phyloP scores from a whole-genome alignment of 2,888 invertebrate species.

The Xestia xanthographa region DNA sequence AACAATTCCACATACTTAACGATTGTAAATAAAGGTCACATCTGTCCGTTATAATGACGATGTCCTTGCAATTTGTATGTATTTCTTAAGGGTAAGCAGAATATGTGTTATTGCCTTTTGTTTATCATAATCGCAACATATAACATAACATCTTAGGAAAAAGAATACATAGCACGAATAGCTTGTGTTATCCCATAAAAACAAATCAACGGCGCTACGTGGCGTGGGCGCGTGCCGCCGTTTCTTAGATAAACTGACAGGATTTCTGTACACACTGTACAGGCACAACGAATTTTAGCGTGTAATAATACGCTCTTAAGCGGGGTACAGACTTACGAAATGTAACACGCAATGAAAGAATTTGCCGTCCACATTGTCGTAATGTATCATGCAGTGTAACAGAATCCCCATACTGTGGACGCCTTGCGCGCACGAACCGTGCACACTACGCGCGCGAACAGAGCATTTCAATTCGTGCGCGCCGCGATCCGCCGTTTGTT shows the following conservation, averaged over 20 bases:
- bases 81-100: conserved; percentile 8
- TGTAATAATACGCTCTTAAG: neutral
- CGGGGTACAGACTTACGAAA: too few relatives aligned
- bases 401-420: too few relatives aligned
- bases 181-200: neutral
- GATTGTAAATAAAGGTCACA: conserved; percentile 73
- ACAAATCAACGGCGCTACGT: neutral
- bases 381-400: too few relatives aligned
- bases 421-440: too few relatives aligned
- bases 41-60: conserved; percentile 62
- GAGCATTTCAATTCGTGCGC: too few relatives aligned
- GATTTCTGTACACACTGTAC: neutral
- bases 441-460: too few relatives aligned
- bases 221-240: neutral
- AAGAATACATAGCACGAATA: neutral
- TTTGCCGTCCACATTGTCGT: too few relatives aligned
- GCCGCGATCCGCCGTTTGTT: too few relatives aligned
- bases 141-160: too few relatives aligned
- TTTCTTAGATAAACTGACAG: neutral
- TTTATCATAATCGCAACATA: neutral
- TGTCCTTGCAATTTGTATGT: conserved; percentile 30
- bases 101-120: neutral
- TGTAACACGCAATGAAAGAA: too few relatives aligned
- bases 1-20: conserved; percentile 39
- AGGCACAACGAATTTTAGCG: neutral